Evolutionary conservation across 2,113 vertebrate genomes (phyloP).

Genomic region (Tachysurus vachellii): DNA sequence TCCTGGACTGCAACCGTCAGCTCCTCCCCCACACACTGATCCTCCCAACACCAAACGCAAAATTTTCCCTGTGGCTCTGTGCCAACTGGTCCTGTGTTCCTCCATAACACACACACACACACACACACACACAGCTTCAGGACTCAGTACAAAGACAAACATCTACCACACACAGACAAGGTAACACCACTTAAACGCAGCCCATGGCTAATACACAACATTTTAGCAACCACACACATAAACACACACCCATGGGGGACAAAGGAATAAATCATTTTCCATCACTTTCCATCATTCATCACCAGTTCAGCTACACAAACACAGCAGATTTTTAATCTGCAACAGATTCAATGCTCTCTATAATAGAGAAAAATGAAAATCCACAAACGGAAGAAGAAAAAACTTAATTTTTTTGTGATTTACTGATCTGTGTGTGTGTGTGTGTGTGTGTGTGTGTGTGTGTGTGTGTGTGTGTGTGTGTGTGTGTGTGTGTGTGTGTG

Average conservation of each 20-base stretch:
- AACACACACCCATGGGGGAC: not conserved
- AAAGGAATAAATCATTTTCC: constrained; percentile 26
- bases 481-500: not conserved
- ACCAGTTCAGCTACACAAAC: not conserved
- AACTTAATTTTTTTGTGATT: not conserved
- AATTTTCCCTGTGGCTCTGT: constrained; percentile 15
- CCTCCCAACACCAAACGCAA: constrained; percentile 12
- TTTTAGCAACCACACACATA: constrained; percentile 22
- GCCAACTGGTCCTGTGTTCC: constrained; percentile 48
- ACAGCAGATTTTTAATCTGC: not conserved
- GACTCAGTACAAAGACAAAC: constrained; percentile 61
- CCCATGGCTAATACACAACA: constrained; percentile 1
- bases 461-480: not conserved
- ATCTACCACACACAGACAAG: constrained; percentile 55
- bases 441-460: not conserved
- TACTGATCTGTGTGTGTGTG: not conserved
- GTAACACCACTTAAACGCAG: constrained; percentile 36
- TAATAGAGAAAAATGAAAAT: not conserved
- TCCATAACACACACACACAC: constrained; percentile 45
- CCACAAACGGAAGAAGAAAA: not conserved
- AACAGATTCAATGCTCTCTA: not conserved
- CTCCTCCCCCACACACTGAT: constrained; percentile 1
- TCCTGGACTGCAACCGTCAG: constrained; percentile 27
- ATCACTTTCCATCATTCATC: not conserved
- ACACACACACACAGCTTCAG: constrained; percentile 47